These are phyloP conservation scores for Nipponia nippon DNA, from an alignment of 2,113 vertebrate genomes.

Conservation along the genomic window DNA sequence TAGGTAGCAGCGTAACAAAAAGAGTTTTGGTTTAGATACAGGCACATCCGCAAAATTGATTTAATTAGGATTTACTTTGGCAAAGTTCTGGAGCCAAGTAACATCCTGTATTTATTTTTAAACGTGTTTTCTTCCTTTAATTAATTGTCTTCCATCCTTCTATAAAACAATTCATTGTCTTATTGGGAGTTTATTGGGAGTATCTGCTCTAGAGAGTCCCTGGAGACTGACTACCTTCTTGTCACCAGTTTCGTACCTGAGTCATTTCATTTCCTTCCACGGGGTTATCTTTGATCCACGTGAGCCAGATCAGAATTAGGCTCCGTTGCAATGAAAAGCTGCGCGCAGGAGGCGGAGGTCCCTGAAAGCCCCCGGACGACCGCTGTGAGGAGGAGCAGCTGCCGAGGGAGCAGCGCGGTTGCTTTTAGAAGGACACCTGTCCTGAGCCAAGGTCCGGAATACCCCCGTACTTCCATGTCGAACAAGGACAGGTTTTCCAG, in stretches of 20 bases:
- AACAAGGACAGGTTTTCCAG: neutral
- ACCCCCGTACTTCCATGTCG: no score
- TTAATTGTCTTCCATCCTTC: neutral
- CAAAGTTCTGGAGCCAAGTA: neutral
- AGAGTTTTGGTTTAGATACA: neutral
- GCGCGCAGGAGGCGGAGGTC: accelerated
- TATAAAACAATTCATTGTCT: neutral
- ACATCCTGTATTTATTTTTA: neutral
- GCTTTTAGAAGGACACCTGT: accelerated
- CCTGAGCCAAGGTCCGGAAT: neutral
- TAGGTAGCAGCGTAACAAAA: neutral
- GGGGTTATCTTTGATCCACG: neutral
- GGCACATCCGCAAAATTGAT: neutral
- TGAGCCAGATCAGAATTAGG: neutral
- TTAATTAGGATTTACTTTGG: neutral
- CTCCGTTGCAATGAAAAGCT: neutral
- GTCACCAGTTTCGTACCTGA: neutral
- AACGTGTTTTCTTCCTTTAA: neutral
- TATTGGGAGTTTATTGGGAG: neutral
- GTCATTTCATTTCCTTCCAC: neutral
- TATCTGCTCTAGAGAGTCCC: neutral
- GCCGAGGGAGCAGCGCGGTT: neutral
- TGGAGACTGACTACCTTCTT: neutral
- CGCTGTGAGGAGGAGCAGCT: neutral
- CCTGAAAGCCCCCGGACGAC: no score